These are phyloP conservation scores for Lucinisca nassula DNA, from an alignment of 2,888 invertebrate species.

Conservation along the genomic window DNA sequence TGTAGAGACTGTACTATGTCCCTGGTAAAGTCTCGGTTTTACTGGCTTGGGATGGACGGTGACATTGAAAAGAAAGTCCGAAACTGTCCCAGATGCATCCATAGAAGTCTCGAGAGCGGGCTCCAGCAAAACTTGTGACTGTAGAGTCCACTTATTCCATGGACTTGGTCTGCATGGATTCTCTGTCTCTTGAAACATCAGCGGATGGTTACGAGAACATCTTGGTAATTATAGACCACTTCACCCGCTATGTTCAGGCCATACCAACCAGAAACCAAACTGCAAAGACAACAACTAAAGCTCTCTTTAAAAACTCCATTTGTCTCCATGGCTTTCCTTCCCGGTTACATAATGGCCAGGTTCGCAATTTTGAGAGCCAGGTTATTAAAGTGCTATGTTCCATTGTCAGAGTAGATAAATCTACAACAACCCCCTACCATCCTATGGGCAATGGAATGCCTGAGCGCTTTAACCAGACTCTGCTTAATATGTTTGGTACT, in stretches of 20 bases:
- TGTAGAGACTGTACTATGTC: too few species aligned
- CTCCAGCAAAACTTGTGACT: too few species aligned
- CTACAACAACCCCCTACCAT: neutral
- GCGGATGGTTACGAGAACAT: too few species aligned
- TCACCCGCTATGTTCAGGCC: neutral
- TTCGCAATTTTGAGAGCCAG: neutral
- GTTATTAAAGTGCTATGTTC: neutral
- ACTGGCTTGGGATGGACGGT: too few species aligned
- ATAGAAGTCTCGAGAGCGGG: too few species aligned
- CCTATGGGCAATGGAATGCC: neutral
- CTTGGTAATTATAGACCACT: too few species aligned
- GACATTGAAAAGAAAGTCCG: too few species aligned
- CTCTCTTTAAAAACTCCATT: neutral
- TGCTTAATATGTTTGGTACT: neutral
- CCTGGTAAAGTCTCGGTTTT: too few species aligned
- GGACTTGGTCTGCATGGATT: too few species aligned
- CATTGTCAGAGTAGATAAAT: neutral
- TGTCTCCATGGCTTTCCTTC: neutral
- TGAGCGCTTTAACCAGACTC: neutral
- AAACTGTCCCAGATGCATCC: too few species aligned
- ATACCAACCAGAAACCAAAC: neutral
- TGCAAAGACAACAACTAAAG: neutral
- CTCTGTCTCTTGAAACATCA: too few species aligned
- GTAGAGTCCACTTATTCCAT: too few species aligned
- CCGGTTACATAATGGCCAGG: neutral